A percentile compares a stretch with the other conserved stretches of the same genome.
Evolutionary conservation across 2,113 vertebrate genomes (phyloP).

Genomic region (Chlorodrepanis virens): DNA sequence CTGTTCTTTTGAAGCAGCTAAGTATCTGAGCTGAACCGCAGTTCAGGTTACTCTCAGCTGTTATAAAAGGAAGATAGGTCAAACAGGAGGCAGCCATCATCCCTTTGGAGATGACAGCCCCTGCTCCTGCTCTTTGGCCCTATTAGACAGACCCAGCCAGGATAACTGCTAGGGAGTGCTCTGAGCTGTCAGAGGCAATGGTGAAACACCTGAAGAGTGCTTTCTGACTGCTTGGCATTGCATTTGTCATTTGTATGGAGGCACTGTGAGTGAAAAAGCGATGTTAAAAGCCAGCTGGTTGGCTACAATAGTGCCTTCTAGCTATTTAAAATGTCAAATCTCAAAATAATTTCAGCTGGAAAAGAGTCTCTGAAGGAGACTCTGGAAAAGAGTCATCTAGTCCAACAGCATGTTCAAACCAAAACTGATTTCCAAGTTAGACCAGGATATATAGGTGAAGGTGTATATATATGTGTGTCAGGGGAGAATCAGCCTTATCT

Average conservation of each 20-base stretch:
- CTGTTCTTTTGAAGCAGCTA: background rate
- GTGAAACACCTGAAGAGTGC: accelerated
- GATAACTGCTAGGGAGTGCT: background rate
- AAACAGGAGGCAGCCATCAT: slow-evolving; percentile 6
- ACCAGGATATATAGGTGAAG: background rate
- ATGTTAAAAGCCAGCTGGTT: background rate
- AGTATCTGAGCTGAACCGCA: background rate
- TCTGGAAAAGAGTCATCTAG: background rate
- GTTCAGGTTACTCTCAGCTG: slow-evolving; percentile 31
- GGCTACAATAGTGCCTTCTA: background rate
- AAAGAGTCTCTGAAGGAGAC: background rate
- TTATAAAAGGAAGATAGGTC: slow-evolving; percentile 39
- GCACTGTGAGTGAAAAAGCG: background rate
- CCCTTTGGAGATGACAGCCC: background rate
- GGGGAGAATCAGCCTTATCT: background rate
- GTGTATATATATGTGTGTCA: background rate
- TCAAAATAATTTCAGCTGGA: background rate
- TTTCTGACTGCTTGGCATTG: background rate
- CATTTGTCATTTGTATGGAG: background rate
- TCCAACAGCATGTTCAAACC: background rate
- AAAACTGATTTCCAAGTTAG: background rate
- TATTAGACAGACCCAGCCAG: background rate
- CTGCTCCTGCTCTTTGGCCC: background rate
- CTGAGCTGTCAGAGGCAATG: background rate
- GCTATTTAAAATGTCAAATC: background rate